Evolutionary conservation across 2,888 invertebrate genomes (phyloP), one percentile per base, ranked within the genome.

Genomic region (Glaucopsyche alexis): DNA sequence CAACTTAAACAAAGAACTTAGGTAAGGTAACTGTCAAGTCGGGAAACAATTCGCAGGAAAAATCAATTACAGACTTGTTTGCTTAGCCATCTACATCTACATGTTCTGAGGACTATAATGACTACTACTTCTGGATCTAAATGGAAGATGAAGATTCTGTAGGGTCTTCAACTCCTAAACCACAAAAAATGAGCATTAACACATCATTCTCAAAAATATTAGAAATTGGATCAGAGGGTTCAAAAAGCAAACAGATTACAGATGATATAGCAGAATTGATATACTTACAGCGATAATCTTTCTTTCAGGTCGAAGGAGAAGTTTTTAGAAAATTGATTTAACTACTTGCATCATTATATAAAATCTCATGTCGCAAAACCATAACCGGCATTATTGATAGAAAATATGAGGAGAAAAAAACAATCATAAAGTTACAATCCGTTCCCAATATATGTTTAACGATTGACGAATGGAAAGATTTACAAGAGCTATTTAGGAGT

Each of bases 331-430:
- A 78, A 76, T n/a, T 71, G 40, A 76, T 78, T 66, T 76, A 78
- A 49, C 66, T 66, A 50, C 72, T 77, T 52, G 75, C 77, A 55
- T 76, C 76, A 11, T 76, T 76, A 38, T 77, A 78, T 73, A 78
- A 78, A 66, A 71, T 79, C 64, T 77, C 78, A 70, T 76, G 77
- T 71, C 76, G 79, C n/a, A 79, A 78, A 78, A 78, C 79, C 16
- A 76, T 78, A 47, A 77, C 29, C 29, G 2, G 29, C 2, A 29
- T 29, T 29, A 29, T 29, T 29, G 29, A 29, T 29, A 2, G 29
- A 29, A 29, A 29, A 29, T 29, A 29, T 2, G 29, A 29, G 2
- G 29, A 29, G 29, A 29, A 29, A 29, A 29, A 29, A 29, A 29
- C 2, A 29, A 29, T 29, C 29, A 29, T 2, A 29, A 29, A 29